Evolutionary conservation across 2,113 vertebrate species (phyloP).

Genomic region (Alligator sinensis): DNA sequence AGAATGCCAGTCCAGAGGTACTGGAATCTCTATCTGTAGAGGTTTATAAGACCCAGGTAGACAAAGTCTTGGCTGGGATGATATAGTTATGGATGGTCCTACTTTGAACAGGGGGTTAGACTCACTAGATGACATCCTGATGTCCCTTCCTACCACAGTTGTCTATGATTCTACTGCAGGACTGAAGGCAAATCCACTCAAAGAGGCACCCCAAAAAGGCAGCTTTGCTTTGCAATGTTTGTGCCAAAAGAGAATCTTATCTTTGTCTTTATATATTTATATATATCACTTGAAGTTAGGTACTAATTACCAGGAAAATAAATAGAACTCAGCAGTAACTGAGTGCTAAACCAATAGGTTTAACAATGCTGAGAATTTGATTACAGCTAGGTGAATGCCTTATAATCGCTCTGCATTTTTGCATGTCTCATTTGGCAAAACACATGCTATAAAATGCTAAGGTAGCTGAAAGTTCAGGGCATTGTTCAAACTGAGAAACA

Average conservation of each 20-base stretch:
- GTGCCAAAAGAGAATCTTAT: not conserved
- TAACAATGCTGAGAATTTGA: not conserved
- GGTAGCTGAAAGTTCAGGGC: not conserved
- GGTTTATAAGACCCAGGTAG: too few species aligned
- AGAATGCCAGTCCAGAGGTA: too few species aligned
- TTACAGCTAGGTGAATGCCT: not conserved
- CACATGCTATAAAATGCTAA: not conserved
- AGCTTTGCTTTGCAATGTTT: not conserved
- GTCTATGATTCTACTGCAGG: not conserved
- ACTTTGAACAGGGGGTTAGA: too few species aligned
- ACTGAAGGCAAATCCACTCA: not conserved
- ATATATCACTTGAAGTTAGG: not conserved
- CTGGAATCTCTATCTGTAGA: too few species aligned
- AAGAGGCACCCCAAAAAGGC: not conserved
- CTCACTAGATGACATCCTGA: too few species aligned
- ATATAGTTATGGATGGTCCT: too few species aligned
- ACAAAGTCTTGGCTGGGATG: too few species aligned
- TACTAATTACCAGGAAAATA: not conserved
- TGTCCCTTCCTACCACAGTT: too few species aligned
- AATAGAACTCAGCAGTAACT: not conserved
- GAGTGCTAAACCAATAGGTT: not conserved
- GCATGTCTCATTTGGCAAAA: not conserved
- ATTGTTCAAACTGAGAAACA: not conserved
- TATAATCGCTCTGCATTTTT: conserved; percentile 7
- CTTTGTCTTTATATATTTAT: not conserved